Conservation (phyloP, 1,140 invertebrate genomes). For the Atopsyche davidsoni region DNA sequence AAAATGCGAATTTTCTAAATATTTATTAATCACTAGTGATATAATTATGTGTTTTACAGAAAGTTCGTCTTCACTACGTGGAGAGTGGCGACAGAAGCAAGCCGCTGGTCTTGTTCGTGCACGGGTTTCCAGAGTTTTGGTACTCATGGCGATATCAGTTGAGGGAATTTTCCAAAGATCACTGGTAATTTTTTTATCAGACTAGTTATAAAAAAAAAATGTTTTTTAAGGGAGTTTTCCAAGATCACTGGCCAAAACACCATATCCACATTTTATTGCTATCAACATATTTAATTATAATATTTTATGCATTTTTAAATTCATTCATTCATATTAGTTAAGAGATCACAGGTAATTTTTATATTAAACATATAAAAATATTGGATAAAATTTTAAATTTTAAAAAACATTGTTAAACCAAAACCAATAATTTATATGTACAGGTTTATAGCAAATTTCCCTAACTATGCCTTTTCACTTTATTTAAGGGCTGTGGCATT, state of each 20-base stretch:
- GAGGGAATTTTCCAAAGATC: slow-evolving; percentile 26
- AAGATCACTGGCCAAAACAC: no score
- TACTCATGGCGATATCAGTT: slow-evolving; percentile 64
- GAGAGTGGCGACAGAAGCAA: slow-evolving; percentile 55
- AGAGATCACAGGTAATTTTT: not conserved
- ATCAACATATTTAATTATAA: no score
- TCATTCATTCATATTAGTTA: no score
- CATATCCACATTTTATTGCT: no score
- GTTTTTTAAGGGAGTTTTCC: no score
- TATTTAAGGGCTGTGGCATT: slow-evolving; percentile 58
- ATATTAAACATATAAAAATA: not conserved
- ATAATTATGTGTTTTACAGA: no score
- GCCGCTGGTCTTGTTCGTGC: slow-evolving; percentile 61
- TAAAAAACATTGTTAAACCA: not conserved
- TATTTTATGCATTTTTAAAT: no score
- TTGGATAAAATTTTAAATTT: not conserved
- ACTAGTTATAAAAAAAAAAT: no score
- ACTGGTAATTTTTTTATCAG: slow-evolving; percentile 28
- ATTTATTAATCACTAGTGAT: no score
- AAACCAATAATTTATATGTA: no score
- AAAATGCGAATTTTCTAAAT: no score
- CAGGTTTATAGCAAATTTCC: not conserved
- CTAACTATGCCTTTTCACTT: no score
- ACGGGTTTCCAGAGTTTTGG: slow-evolving; percentile 78
- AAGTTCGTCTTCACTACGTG: slow-evolving; percentile 72